phyloP scores from a whole-genome alignment of 2,888 invertebrate genomes.

The Drosophila prolongata region DNA sequence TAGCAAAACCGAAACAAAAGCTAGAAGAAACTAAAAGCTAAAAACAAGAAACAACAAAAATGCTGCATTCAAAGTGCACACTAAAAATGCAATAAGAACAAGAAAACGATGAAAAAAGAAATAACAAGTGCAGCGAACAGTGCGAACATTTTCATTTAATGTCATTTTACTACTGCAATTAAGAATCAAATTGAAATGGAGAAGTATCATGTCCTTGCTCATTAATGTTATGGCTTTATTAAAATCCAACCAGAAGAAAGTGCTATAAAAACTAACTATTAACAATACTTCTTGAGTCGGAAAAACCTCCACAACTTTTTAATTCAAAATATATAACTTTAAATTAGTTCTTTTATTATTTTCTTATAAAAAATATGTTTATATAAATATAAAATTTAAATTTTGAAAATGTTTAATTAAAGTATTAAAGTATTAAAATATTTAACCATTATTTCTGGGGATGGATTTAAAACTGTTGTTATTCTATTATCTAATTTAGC shows the following conservation, averaged over 20 bases:
- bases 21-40: slow-evolving; percentile 46
- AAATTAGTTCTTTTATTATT: no score
- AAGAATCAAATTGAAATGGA: slow-evolving; percentile 12
- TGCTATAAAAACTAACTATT: neutral
- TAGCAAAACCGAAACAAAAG: slow-evolving; percentile 53
- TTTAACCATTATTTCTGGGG: no score
- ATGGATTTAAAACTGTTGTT: no score
- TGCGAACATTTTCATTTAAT: slow-evolving; percentile 1
- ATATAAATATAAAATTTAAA: no score
- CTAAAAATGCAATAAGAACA: slow-evolving; percentile 36
- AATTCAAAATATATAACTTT: no score
- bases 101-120: neutral
- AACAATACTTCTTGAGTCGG: no score
- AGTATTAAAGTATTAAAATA: no score
- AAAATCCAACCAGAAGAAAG: neutral
- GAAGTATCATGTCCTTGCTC: neutral
- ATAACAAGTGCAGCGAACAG: slow-evolving; percentile 6
- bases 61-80: slow-evolving; percentile 32
- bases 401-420: no score
- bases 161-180: slow-evolving; percentile 32
- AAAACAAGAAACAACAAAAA: slow-evolving; percentile 43
- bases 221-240: neutral
- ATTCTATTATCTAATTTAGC: no score
- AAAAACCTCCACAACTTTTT: no score
- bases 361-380: no score